Conservation (phyloP, 1,140 invertebrate genomes). For the Megalonaias nervosa region DNA sequence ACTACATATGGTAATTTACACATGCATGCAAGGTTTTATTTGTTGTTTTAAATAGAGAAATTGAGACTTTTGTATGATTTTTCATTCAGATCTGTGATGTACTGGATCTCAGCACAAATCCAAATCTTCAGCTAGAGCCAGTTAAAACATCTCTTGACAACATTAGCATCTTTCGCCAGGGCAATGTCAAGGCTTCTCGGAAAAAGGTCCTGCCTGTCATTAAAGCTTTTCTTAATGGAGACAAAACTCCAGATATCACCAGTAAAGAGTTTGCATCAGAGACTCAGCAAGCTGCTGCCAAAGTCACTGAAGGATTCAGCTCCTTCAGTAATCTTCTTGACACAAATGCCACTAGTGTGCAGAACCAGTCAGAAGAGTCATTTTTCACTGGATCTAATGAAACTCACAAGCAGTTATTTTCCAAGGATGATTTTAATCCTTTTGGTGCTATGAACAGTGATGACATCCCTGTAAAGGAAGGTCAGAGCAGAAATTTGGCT, state of each 20-base stretch:
- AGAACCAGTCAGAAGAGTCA: not conserved
- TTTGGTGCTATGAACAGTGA: too few relatives aligned
- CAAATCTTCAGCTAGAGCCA: slow-evolving; percentile 46
- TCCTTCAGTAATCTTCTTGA: not conserved
- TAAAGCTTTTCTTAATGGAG: slow-evolving; percentile 48
- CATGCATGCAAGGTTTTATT: too few relatives aligned
- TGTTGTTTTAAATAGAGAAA: too few relatives aligned
- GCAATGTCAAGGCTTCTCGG: slow-evolving; percentile 60
- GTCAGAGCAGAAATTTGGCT: too few relatives aligned
- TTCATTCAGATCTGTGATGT: slow-evolving; percentile 51
- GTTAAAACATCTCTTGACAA: slow-evolving; percentile 33
- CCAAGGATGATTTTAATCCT: too few relatives aligned
- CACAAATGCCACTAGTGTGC: not conserved
- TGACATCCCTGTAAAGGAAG: too few relatives aligned
- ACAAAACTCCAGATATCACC: slow-evolving; percentile 44
- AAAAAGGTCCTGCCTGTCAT: slow-evolving; percentile 68
- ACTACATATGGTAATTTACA: too few relatives aligned
- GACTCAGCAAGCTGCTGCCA: slow-evolving; percentile 12
- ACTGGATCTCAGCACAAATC: slow-evolving; percentile 42
- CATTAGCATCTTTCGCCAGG: slow-evolving; percentile 55
- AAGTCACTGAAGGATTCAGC: slow-evolving; percentile 9
- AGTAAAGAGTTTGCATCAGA: slow-evolving; percentile 21
- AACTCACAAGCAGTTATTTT: not conserved
- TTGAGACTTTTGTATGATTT: not conserved
- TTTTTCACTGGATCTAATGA: slow-evolving; percentile 1